Evolutionary conservation across 2,888 invertebrate species (phyloP), one percentile per base, ranked within the genome.

Genomic region (Rhyacophila evoluta): DNA sequence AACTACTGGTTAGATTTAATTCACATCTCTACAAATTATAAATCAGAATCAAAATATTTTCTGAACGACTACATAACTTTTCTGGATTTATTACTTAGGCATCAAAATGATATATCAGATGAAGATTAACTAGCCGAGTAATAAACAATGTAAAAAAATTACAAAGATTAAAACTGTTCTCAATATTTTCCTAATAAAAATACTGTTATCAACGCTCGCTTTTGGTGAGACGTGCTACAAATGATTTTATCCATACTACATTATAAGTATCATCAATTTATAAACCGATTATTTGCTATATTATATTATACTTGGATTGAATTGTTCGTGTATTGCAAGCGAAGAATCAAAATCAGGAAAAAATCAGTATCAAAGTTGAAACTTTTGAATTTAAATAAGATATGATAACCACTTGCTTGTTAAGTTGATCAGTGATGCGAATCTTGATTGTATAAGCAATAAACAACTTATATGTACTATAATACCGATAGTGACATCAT

Each of bases 251-350:
- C 1, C 19, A 55, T 55, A 55, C 19, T 19, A n/a, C n/a, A n/a
- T n/a, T n/a, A n/a, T n/a, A 55, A 55, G 55, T 55, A 55, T 55
- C 55, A 55, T 55, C 55, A 55, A 55, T 55, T 55, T 55, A 19
- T 55, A 25, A 55, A 55, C 15, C 25, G 55, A 25, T 55, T 55
- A 55, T 55, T 2, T 55, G 55, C 55, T 55, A 55, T 19, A 33
- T 6, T 33, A 19, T 55, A 55, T 55, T 19, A 55, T 12, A 55
- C 55, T 55, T 19, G 55, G 19, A 55, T 55, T 55, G 10, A 55
- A 55, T 55, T 55, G 8, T 8, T 55, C 15, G 19, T 55, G 19
- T 19, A 55, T 55, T 25, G 55, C 55, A 8, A 55, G 25, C 10
- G 19, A 55, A 2, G 55, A 55, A 55, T 25, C 55, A 55, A 55